phyloP scores from a whole-genome alignment of 2,797 vertebrate genomes.

The Macrochelys suwanniensis region DNA sequence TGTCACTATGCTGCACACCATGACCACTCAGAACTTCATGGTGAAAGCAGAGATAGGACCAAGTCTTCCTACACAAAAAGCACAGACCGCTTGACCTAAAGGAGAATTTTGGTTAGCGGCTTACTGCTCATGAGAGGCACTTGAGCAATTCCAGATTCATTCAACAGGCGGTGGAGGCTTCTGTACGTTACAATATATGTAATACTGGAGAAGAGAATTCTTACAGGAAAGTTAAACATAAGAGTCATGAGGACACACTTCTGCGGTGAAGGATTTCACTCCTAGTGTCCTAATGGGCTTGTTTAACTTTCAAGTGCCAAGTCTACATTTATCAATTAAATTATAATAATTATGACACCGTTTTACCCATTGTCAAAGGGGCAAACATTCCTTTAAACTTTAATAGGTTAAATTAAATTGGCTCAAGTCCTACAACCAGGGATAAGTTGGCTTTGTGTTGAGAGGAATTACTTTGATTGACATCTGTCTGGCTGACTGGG shows the following conservation, averaged over 20 bases:
- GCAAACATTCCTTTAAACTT: slow-evolving; percentile 68
- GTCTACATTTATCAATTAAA: slow-evolving; percentile 71
- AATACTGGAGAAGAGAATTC: neutral
- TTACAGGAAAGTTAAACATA: slow-evolving; percentile 22
- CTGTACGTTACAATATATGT: neutral
- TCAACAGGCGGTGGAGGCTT: neutral
- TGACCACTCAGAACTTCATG: neutral
- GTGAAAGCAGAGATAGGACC: neutral
- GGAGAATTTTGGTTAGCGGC: rapidly evolving
- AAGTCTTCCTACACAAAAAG: neutral
- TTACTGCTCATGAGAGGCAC: neutral
- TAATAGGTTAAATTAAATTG: slow-evolving; percentile 76
- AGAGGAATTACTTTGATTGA: slow-evolving; percentile 66
- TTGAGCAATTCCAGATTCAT: neutral
- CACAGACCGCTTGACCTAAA: neutral
- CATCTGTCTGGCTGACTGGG: slow-evolving; percentile 40
- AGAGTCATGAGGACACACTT: neutral
- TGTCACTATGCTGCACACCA: neutral
- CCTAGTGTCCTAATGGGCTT: neutral
- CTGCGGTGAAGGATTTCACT: slow-evolving; percentile 26
- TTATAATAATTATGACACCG: slow-evolving; percentile 65
- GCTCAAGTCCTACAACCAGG: slow-evolving; percentile 53
- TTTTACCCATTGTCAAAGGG: slow-evolving; percentile 64
- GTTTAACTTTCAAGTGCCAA: slow-evolving; percentile 71
- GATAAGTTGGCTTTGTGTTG: slow-evolving; percentile 60